Evolutionary conservation across 1,140 invertebrate genomes (phyloP).

Genomic region (Pinna nobilis): DNA sequence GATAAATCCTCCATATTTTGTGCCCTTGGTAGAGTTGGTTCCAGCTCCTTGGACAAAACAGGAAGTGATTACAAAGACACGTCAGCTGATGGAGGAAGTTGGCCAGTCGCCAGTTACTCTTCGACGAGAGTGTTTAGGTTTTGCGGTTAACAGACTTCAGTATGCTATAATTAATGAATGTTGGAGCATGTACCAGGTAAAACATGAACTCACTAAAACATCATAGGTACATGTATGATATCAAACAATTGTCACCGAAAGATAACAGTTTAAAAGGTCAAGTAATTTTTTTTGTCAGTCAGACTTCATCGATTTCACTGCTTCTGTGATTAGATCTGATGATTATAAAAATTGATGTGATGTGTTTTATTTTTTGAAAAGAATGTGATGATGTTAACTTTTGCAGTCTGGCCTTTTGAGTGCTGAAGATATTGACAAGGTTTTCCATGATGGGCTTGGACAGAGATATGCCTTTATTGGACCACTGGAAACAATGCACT

Average conservation of each 20-base stretch:
- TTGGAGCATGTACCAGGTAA: slow-evolving; percentile 85
- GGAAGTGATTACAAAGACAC: slow-evolving; percentile 81
- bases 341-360: too few relatives aligned
- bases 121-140: slow-evolving; percentile 91
- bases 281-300: too few relatives aligned
- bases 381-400: slow-evolving; percentile 17
- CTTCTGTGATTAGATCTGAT: too few relatives aligned
- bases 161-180: slow-evolving; percentile 96
- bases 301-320: too few relatives aligned
- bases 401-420: slow-evolving; percentile 82
- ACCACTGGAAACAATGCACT: slow-evolving; percentile 93
- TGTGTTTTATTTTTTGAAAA: not conserved
- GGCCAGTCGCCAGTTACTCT: slow-evolving; percentile 93
- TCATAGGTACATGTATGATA: too few relatives aligned
- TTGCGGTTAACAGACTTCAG: slow-evolving; percentile 95
- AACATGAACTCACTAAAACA: not conserved
- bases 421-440: slow-evolving; percentile 92
- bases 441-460: slow-evolving; percentile 95
- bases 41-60: slow-evolving; percentile 90
- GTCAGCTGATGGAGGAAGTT: slow-evolving; percentile 88
- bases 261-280: too few relatives aligned
- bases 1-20: slow-evolving; percentile 97
- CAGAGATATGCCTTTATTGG: slow-evolving; percentile 97
- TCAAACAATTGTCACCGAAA: too few relatives aligned
- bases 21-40: slow-evolving; percentile 94